Percentiles rank a stretch among this genome's conserved stretches.
Evolutionary conservation across 92 coral and sea anemone genomes (phyloP).

Genomic region (Muricea muricata): DNA sequence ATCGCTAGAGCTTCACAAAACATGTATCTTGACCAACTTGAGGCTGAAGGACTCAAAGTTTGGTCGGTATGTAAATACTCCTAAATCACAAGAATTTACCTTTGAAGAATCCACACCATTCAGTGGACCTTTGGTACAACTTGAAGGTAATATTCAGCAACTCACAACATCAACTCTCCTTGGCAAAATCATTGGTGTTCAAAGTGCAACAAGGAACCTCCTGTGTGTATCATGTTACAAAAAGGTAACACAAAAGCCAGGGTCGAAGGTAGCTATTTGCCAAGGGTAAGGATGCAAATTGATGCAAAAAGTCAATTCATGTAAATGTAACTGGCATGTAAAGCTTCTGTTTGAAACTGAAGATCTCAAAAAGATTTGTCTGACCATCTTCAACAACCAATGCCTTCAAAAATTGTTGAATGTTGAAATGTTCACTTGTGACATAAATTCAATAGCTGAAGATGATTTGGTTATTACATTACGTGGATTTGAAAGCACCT

Average conservation of each 20-base stretch:
- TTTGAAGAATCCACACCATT: slow-evolving; percentile 60
- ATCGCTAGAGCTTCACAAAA: slow-evolving; percentile 50
- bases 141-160: slow-evolving; percentile 56
- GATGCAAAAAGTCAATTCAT: slow-evolving; percentile 60
- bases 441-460: slow-evolving; percentile 62
- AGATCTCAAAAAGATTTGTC: slow-evolving; percentile 24
- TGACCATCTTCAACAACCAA: slow-evolving; percentile 50
- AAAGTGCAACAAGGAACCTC: slow-evolving; percentile 55
- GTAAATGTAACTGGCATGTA: slow-evolving; percentile 58
- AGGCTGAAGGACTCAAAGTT: slow-evolving; percentile 54
- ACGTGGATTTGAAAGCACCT: slow-evolving; percentile 48
- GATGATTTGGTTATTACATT: slow-evolving; percentile 50
- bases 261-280: slow-evolving; percentile 58
- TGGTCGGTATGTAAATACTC: slow-evolving; percentile 60
- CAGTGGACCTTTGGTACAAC: slow-evolving; percentile 52
- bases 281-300: slow-evolving; percentile 65
- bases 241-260: slow-evolving; percentile 50
- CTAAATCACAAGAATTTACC: slow-evolving; percentile 65
- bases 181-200: slow-evolving; percentile 62
- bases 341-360: slow-evolving; percentile 57
- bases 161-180: slow-evolving; percentile 51
- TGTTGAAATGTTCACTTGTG: slow-evolving; percentile 34
- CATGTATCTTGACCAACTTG: slow-evolving; percentile 50
- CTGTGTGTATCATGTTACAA: slow-evolving; percentile 56
- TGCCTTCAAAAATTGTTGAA: slow-evolving; percentile 58